Evolutionary conservation across 2,888 invertebrate genomes (phyloP).

Genomic region (Pocota personata): DNA sequence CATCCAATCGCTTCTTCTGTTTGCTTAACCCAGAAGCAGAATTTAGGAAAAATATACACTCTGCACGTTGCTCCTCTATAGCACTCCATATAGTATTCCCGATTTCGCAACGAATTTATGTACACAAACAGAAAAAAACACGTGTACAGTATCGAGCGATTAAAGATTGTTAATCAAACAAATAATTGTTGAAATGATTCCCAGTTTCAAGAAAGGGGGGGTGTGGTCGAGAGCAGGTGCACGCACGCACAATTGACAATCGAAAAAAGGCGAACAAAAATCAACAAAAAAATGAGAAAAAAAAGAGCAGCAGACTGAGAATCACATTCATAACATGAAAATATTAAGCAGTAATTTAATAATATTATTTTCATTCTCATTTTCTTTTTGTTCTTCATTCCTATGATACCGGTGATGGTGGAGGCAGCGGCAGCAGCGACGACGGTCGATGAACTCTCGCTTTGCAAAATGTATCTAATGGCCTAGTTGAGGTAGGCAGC

Average conservation of each 20-base stretch:
- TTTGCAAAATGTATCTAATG: constrained; percentile 71
- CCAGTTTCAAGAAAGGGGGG: background rate
- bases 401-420: constrained; percentile 3
- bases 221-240: constrained; percentile 50
- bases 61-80: background rate
- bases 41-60: constrained; percentile 35
- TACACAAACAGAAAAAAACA: constrained; percentile 44
- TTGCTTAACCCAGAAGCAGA: constrained; percentile 47
- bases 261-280: constrained; percentile 21
- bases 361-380: constrained; percentile 50
- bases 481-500: constrained; percentile 73
- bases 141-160: constrained; percentile 66
- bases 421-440: background rate
- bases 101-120: constrained; percentile 22
- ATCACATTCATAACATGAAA: constrained; percentile 53
- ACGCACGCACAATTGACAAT: constrained; percentile 62
- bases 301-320: constrained; percentile 16
- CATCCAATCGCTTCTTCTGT: constrained; percentile 33
- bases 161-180: constrained; percentile 66
- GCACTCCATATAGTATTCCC: background rate
- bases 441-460: constrained; percentile 63
- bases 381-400: constrained; percentile 35
- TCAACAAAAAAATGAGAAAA: constrained; percentile 22
- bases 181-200: constrained; percentile 28
- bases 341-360: constrained; percentile 70